A percentile compares a stretch with the other conserved stretches of the same genome.
phyloP scores from a whole-genome alignment of 2,113 vertebrate species.

The Tauraco erythrolophus region DNA sequence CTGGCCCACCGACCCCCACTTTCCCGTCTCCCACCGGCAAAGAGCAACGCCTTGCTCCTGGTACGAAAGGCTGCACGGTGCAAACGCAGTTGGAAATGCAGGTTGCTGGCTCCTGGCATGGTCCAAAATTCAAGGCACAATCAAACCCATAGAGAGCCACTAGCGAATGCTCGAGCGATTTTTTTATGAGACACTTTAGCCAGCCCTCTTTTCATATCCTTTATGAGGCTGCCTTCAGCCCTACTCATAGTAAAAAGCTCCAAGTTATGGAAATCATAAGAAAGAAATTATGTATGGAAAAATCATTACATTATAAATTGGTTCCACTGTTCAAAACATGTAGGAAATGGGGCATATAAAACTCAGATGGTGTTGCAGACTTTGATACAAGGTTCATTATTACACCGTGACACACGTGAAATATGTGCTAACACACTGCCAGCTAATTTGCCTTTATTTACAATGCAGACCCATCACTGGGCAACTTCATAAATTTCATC shows the following conservation, averaged over 20 bases:
- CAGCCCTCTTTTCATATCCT: slow-evolving; percentile 64
- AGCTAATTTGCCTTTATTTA: slow-evolving; percentile 78
- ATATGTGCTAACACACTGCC: slow-evolving; percentile 73
- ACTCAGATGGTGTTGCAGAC: slow-evolving; percentile 75
- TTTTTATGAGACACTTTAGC: slow-evolving; percentile 71
- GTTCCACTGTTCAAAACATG: slow-evolving; percentile 80
- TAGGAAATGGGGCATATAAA: slow-evolving; percentile 83
- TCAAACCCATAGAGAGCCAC: slow-evolving; percentile 45
- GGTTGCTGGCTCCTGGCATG: neutral
- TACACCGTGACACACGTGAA: slow-evolving; percentile 73
- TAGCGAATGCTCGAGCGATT: slow-evolving; percentile 21
- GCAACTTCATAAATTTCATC: slow-evolving; percentile 65
- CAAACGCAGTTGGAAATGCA: neutral
- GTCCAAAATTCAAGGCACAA: slow-evolving; percentile 4
- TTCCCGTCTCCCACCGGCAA: neutral
- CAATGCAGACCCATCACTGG: slow-evolving; percentile 52
- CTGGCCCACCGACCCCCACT: neutral
- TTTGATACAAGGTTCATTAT: slow-evolving; percentile 79
- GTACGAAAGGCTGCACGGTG: neutral
- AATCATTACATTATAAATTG: slow-evolving; percentile 84
- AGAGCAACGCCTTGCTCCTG: neutral
- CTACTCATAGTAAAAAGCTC: slow-evolving; percentile 58
- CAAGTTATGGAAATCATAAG: slow-evolving; percentile 78
- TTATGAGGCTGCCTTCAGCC: slow-evolving; percentile 54
- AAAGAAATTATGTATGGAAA: slow-evolving; percentile 84